A percentile compares a stretch with the other conserved stretches of the same genome.
Conservation (phyloP, 2,888 invertebrate species). For the Trissolcus japonicus region DNA sequence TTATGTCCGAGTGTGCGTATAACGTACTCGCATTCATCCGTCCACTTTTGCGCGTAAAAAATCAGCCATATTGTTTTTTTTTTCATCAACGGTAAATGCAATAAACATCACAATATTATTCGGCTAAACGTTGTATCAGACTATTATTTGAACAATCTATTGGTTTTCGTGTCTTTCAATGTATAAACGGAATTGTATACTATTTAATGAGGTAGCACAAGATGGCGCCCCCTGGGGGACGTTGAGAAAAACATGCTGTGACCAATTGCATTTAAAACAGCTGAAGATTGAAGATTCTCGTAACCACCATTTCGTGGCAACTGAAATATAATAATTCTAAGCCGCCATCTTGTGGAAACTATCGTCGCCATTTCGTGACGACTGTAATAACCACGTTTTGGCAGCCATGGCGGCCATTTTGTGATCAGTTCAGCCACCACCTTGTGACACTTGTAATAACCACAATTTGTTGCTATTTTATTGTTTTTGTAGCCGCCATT, state of each 20-base stretch:
- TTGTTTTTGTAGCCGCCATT: no score
- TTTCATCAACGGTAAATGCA: slow-evolving; percentile 23
- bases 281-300: no score
- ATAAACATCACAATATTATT: slow-evolving; percentile 43
- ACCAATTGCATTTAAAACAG: neutral
- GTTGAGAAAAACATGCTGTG: slow-evolving; percentile 1
- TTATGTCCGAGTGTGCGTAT: slow-evolving; percentile 44
- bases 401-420: neutral
- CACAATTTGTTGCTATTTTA: no score
- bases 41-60: slow-evolving; percentile 50
- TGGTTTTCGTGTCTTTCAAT: slow-evolving; percentile 58
- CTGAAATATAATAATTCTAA: no score
- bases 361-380: neutral
- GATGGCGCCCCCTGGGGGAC: slow-evolving; percentile 2
- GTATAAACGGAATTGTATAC: slow-evolving; percentile 57
- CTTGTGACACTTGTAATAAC: neutral
- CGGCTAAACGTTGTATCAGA: slow-evolving; percentile 39
- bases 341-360: no score
- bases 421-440: no score
- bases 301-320: no score
- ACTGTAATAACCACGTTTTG: neutral
- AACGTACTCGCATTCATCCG: slow-evolving; percentile 54
- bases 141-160: slow-evolving; percentile 25
- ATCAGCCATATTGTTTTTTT: slow-evolving; percentile 33
- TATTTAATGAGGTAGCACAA: slow-evolving; percentile 36